phyloP scores from a whole-genome alignment of 2,888 invertebrate genomes.

The Parochlus steinenii region DNA sequence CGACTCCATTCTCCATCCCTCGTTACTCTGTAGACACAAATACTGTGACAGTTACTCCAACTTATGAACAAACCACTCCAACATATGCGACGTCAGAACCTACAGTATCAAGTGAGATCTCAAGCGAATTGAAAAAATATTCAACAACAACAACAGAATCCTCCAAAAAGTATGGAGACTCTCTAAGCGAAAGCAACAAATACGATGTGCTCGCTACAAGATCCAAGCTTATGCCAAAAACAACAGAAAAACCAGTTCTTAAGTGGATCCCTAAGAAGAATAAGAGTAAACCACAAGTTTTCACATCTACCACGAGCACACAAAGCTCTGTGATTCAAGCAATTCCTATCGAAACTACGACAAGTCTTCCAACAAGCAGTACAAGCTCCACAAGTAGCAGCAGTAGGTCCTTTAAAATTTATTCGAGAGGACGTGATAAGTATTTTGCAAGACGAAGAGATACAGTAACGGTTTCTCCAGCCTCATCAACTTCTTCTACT shows the following conservation, averaged over 20 bases:
- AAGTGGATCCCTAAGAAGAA: slow-evolving; percentile 24
- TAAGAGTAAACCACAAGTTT: neutral
- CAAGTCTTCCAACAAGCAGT: slow-evolving; percentile 14
- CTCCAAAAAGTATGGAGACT: neutral
- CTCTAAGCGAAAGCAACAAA: neutral
- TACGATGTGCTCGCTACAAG: neutral
- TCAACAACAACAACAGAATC: slow-evolving; percentile 2
- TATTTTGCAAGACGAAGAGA: slow-evolving; percentile 14
- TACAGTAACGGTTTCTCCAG: slow-evolving; percentile 11
- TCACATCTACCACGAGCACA: slow-evolving; percentile 12
- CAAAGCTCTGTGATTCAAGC: slow-evolving; percentile 9
- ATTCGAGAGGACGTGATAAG: slow-evolving; percentile 14
- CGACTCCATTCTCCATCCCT: no score
- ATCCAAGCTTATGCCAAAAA: slow-evolving; percentile 5
- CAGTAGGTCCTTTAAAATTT: slow-evolving; percentile 13
- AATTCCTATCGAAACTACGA: slow-evolving; percentile 15
- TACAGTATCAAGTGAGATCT: neutral
- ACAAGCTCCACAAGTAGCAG: slow-evolving; percentile 13
- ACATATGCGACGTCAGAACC: neutral
- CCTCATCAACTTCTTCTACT: slow-evolving; percentile 15
- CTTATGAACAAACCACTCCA: no score
- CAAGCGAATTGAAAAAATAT: neutral
- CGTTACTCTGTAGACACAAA: no score
- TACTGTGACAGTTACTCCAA: no score
- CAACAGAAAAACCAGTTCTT: slow-evolving; percentile 22